Conservation (phyloP, 2,113 vertebrate species). For the Genyomyrus donnyi region DNA sequence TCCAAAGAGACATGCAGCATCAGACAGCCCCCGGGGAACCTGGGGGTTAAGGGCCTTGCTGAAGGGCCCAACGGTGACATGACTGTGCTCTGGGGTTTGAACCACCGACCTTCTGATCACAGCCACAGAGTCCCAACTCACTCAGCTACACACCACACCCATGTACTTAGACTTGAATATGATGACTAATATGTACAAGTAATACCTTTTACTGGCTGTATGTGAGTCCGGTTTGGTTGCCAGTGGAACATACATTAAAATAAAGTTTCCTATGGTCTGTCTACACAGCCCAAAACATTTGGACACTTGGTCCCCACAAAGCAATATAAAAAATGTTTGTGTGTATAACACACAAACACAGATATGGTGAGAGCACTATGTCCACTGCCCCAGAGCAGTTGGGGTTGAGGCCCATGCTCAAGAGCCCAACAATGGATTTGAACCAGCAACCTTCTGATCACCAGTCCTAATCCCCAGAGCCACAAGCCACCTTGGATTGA, state of each 20-base stretch:
- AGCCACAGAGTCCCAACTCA: neutral
- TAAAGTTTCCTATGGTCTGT: neutral
- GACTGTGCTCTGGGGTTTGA: neutral
- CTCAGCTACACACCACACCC: neutral
- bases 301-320: neutral
- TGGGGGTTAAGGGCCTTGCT: neutral
- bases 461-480: neutral
- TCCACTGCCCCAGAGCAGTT: neutral
- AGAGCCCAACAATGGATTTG: neutral
- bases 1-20: neutral
- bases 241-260: neutral
- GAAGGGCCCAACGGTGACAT: neutral
- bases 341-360: neutral
- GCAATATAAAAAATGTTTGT: neutral
- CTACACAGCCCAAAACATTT: neutral
- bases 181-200: neutral
- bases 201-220: neutral
- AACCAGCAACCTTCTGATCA: neutral
- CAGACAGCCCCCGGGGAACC: neutral
- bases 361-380: neutral
- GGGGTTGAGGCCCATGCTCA: neutral
- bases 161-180: neutral
- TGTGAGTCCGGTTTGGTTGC: neutral
- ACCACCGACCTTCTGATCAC: neutral
- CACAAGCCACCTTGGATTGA: neutral